These are phyloP conservation scores for Vireo altiloquus DNA, from an alignment of 2,113 vertebrate species.

Conservation along the genomic window DNA sequence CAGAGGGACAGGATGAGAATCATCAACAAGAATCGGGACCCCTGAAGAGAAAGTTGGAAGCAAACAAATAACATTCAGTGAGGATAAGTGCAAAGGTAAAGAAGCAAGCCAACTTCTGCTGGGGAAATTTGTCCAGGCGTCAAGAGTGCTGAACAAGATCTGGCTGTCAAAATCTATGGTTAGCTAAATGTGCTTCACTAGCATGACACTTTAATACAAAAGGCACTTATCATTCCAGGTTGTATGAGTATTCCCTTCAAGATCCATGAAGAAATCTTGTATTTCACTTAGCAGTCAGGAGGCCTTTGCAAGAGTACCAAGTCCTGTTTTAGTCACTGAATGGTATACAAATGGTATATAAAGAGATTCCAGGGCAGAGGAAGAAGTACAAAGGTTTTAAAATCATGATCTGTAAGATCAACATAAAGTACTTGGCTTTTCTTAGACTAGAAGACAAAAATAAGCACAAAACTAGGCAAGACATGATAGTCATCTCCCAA, in stretches of 20 bases:
- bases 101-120: not conserved
- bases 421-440: not conserved
- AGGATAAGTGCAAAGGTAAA: not conserved
- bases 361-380: not conserved
- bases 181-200: not conserved
- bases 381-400: not conserved
- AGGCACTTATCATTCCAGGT: not conserved
- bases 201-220: not conserved
- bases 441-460: not conserved
- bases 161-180: not conserved
- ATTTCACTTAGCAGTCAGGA: not conserved
- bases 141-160: not conserved
- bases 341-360: no score
- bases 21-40: not conserved
- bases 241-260: not conserved
- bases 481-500: not conserved
- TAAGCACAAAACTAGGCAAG: not conserved
- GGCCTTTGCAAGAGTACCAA: fast-evolving
- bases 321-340: not conserved
- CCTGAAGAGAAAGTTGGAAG: not conserved
- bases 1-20: not conserved
- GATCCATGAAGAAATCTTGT: not conserved
- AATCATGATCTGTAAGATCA: not conserved
- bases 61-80: not conserved
- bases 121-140: not conserved